Evolutionary conservation across 2,797 vertebrate genomes (phyloP), one percentile per base, ranked within the genome.

Genomic region (Cryptoblepharus egeriae): DNA sequence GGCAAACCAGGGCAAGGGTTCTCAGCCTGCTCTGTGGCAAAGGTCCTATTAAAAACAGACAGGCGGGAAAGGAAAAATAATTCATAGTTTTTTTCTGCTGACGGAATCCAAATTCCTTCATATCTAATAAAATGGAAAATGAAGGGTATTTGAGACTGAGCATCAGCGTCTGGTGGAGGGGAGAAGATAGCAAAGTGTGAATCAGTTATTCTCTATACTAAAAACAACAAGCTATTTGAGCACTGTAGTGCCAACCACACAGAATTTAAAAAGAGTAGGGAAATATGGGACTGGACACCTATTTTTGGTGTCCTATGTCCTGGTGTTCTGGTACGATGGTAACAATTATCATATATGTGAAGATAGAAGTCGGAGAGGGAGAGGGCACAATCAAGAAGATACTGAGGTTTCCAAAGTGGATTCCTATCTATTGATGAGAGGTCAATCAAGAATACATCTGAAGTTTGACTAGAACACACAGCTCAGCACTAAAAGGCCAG

Each of bases 41-140:
- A 68, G 45, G 24, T 28, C 26, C 30, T 63, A n/a, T 42, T 16
- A 55, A 39, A 35, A 52, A 63, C 2, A 52, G 65, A 73, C 60
- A 55, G 5, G 58, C 2, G 35, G 32, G 58, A 24, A 12, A 49
- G 0, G 0, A 0, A 45, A 0, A 3, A 0, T 7, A 39, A 74
- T 77, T 68, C 74, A 52, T 13, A 8, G 37, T 37, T 39, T 28
- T 49, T n/a, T 68, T 76, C 82, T 2, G 0, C 3, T 1, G 0
- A 68, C 58, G 65, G 81, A 71, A 22, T n/a, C n/a, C n/a, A n/a
- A n/a, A n/a, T 24, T 9, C 24, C 52, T 84, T 74, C 2, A 22
- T 8, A 58, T 49, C 16, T 28, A 16, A 49, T 3, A 73, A 67
- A 22, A 67, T 26, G 5, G 45, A 4, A 30, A 71, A 18, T 1